Conservation (phyloP, 2,888 invertebrate genomes). For the Drosophila colorata region DNA sequence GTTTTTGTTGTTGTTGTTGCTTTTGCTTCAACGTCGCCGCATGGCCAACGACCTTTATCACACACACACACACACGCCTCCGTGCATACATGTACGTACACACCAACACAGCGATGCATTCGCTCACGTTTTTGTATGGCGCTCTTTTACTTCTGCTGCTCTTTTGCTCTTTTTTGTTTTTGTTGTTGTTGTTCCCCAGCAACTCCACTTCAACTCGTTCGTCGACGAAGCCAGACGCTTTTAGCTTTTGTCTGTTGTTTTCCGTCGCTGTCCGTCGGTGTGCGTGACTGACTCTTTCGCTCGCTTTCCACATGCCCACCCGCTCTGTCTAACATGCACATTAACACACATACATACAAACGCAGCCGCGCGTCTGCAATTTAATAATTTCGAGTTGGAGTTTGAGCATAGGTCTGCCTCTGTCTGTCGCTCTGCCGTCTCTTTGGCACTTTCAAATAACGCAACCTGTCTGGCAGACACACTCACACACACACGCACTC, state of each 20-base stretch:
- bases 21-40: constrained; percentile 72
- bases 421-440: constrained; percentile 10
- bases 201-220: constrained; percentile 64
- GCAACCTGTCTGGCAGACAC: constrained; percentile 60
- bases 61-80: constrained; percentile 39
- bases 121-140: constrained; percentile 57
- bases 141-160: constrained; percentile 49
- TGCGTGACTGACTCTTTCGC: constrained; percentile 66
- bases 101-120: constrained; percentile 16
- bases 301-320: constrained; percentile 32
- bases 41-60: constrained; percentile 79
- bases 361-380: constrained; percentile 64
- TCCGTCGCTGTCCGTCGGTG: constrained; percentile 20
- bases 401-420: constrained; percentile 10
- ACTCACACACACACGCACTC: constrained; percentile 22
- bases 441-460: constrained; percentile 60
- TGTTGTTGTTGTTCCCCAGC: constrained; percentile 21
- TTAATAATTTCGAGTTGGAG: constrained; percentile 73
- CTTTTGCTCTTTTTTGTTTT: constrained; percentile 32
- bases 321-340: constrained; percentile 39
- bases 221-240: constrained; percentile 66
- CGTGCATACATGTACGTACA: constrained; percentile 8
- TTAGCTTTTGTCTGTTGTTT: constrained; percentile 68
- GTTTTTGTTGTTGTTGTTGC: constrained; percentile 34
- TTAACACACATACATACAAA: constrained; percentile 19